Evolutionary conservation across 2,113 vertebrate species (phyloP).

Genomic region (Cyanoderma ruficeps): DNA sequence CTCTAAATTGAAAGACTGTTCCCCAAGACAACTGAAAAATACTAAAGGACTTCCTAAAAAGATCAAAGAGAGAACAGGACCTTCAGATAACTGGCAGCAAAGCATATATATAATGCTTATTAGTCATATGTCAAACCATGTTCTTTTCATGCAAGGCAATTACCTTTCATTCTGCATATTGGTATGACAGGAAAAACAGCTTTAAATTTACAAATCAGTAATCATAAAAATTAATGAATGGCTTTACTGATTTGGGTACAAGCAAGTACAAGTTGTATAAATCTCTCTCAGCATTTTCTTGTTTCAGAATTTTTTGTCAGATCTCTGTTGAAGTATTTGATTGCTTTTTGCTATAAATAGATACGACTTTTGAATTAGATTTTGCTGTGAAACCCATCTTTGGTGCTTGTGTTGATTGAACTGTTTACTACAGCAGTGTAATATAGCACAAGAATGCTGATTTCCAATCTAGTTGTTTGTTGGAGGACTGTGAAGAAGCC

Average conservation of each 20-base stretch:
- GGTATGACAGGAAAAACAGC: neutral
- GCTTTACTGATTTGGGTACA: neutral
- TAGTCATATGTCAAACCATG: neutral
- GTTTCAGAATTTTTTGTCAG: neutral
- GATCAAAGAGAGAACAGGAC: neutral
- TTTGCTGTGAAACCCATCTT: neutral
- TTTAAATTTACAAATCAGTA: neutral
- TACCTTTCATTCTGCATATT: neutral
- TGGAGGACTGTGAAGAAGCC: conserved; percentile 92
- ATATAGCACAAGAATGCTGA: conserved; percentile 63
- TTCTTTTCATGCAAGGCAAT: neutral
- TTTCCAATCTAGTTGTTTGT: conserved; percentile 79
- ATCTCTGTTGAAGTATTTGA: neutral
- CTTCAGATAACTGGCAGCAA: neutral
- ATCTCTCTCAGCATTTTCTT: neutral
- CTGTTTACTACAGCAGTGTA: conserved; percentile 47
- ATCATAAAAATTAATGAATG: neutral
- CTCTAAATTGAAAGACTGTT: neutral
- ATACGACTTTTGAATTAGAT: conserved; percentile 31
- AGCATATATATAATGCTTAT: neutral
- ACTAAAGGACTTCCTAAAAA: neutral
- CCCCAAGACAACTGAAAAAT: neutral
- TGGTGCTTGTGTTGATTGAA: conserved; percentile 30
- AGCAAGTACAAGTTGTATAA: neutral
- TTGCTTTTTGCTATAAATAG: neutral